Percentiles rank a stretch among this genome's conserved stretches.
Evolutionary conservation across 2,797 vertebrate genomes (phyloP).

Genomic region (Amazonetta brasiliensis): DNA sequence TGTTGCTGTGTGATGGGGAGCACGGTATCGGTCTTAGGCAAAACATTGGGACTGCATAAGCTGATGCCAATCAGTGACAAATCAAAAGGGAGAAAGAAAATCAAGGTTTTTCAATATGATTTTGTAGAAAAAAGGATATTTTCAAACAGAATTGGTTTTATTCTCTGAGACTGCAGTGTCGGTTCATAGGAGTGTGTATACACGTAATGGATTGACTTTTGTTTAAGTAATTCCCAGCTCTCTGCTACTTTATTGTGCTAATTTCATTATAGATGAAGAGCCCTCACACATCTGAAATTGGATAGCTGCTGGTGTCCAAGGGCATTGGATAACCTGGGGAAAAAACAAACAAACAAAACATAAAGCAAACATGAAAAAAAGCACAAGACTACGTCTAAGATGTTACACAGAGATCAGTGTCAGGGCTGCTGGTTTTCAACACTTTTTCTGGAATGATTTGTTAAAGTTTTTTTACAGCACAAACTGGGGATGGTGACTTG

Average conservation of each 20-base stretch:
- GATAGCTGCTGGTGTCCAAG: background rate
- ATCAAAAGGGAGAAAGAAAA: background rate
- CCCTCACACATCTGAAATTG: background rate
- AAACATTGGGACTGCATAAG: background rate
- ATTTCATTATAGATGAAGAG: background rate
- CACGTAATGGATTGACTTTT: background rate
- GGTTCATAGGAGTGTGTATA: background rate
- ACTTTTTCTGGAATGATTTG: background rate
- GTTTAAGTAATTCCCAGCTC: background rate
- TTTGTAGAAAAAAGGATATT: background rate
- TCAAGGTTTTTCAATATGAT: background rate
- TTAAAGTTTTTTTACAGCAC: background rate
- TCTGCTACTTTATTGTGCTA: background rate
- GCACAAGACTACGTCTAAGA: background rate
- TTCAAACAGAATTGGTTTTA: background rate
- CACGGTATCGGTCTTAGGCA: background rate
- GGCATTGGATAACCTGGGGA: background rate
- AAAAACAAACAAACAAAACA: background rate
- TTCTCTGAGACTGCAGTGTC: background rate
- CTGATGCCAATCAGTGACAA: background rate
- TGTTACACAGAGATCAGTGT: background rate
- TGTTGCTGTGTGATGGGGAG: background rate
- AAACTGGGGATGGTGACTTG: background rate
- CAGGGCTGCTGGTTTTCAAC: background rate
- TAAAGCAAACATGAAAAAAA: background rate